Conservation (phyloP, 2,113 vertebrate species). For the Antechinus flavipes region DNA sequence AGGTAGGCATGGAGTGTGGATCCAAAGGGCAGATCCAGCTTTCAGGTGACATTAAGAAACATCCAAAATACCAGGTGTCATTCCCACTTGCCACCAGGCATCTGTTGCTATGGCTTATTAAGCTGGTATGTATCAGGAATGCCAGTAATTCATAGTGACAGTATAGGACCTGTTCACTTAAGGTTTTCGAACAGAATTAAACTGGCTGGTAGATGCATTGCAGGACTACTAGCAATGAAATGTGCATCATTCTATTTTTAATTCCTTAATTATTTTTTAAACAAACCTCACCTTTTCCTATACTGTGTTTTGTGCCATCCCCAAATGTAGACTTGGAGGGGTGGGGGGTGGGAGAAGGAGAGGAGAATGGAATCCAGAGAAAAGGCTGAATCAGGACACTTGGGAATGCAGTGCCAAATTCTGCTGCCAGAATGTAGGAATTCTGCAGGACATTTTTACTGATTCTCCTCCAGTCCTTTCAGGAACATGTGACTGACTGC, state of each 20-base stretch:
- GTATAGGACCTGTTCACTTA: slow-evolving; percentile 59
- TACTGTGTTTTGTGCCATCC: neutral
- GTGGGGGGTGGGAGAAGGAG: rapidly evolving
- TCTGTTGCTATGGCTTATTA: slow-evolving; percentile 42
- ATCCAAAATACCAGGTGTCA: slow-evolving; percentile 35
- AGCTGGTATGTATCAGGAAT: neutral
- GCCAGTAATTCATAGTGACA: slow-evolving; percentile 41
- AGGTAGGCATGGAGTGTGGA: neutral
- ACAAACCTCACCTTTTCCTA: neutral
- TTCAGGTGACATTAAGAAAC: neutral
- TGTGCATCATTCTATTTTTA: slow-evolving; percentile 57
- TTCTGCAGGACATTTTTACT: slow-evolving; percentile 75
- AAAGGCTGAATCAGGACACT: slow-evolving; percentile 74
- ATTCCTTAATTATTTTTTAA: slow-evolving; percentile 67
- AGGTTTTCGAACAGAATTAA: slow-evolving; percentile 63
- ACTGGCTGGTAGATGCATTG: rapidly evolving
- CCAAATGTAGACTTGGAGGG: neutral
- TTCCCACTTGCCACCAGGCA: slow-evolving; percentile 59
- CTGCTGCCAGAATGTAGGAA: slow-evolving; percentile 72
- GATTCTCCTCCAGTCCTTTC: slow-evolving; percentile 74
- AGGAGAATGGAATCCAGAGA: slow-evolving; percentile 28
- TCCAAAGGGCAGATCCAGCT: neutral
- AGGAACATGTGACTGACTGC: slow-evolving; percentile 65
- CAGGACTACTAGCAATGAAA: slow-evolving; percentile 60
- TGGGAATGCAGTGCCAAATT: slow-evolving; percentile 30